phyloP scores from a whole-genome alignment of 2,113 vertebrate genomes.

The Oncorhynchus gorbuscha region DNA sequence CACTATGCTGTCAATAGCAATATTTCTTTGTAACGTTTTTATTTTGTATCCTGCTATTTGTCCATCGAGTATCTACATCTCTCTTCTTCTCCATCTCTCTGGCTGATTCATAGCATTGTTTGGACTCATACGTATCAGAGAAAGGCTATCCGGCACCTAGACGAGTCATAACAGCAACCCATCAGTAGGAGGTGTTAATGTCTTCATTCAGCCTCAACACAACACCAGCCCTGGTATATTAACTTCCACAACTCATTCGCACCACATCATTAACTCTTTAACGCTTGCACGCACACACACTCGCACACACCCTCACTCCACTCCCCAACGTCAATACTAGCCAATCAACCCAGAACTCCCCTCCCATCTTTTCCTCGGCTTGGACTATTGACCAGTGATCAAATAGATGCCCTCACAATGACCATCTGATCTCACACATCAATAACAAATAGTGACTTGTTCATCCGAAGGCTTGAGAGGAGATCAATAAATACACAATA shows the following conservation, averaged over 20 bases:
- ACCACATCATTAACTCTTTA: conserved; percentile 1
- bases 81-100: background rate
- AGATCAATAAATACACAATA: background rate
- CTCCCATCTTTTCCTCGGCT: background rate
- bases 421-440: background rate
- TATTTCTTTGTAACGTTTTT: too few relatives aligned
- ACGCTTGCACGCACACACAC: background rate
- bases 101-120: background rate
- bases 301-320: background rate
- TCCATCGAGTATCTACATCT: background rate
- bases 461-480: background rate
- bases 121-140: background rate
- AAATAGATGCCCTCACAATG: conserved; percentile 1
- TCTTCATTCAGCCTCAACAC: background rate
- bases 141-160: background rate
- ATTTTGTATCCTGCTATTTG: background rate
- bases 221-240: background rate
- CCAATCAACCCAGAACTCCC: conserved; percentile 15
- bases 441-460: background rate
- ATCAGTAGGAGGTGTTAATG: background rate
- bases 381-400: conserved; percentile 19
- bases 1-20: too few relatives aligned
- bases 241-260: conserved; percentile 10
- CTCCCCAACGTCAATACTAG: conserved; percentile 24
- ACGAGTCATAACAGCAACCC: background rate